A percentile compares a stretch with the other conserved stretches of the same genome.
These are phyloP conservation scores for Molossus molossus DNA, from an alignment of 2,797 vertebrate species.

Conservation along the genomic window DNA sequence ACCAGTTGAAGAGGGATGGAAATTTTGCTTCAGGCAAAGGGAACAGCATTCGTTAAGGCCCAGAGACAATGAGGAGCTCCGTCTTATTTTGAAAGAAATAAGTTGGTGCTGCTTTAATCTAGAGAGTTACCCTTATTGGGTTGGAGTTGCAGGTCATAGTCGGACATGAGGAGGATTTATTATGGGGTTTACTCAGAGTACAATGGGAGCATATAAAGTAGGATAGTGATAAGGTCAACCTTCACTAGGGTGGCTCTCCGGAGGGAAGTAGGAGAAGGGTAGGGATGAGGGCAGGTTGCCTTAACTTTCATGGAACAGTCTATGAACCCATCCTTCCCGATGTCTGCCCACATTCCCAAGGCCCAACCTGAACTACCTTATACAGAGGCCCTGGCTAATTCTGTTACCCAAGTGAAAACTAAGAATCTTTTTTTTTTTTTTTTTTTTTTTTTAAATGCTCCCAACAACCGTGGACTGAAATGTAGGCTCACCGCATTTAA, in stretches of 20 bases:
- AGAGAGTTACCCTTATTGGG: neutral
- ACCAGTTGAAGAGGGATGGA: neutral
- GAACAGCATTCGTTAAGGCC: neutral
- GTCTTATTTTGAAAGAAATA: neutral
- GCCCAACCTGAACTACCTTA: too few species aligned
- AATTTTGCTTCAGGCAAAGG: neutral
- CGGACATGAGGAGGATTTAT: rapidly evolving
- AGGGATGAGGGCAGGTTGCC: neutral
- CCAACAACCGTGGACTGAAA: neutral
- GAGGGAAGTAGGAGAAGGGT: too few species aligned
- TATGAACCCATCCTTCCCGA: too few species aligned
- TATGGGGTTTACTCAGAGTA: neutral
- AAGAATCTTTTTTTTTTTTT: neutral
- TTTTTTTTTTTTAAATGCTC: neutral
- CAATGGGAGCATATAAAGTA: rapidly evolving
- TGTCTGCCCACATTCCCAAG: neutral
- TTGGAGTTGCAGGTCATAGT: neutral
- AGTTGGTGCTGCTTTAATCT: neutral
- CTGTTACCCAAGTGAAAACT: neutral
- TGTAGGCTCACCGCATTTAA: neutral
- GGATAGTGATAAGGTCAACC: too few species aligned
- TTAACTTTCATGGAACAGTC: too few species aligned
- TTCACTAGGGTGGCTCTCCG: too few species aligned
- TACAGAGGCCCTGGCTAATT: neutral
- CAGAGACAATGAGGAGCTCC: neutral